Evolutionary conservation across 2,113 vertebrate species (phyloP), one percentile per base, ranked within the genome.

Genomic region (Oophaga pumilio): DNA sequence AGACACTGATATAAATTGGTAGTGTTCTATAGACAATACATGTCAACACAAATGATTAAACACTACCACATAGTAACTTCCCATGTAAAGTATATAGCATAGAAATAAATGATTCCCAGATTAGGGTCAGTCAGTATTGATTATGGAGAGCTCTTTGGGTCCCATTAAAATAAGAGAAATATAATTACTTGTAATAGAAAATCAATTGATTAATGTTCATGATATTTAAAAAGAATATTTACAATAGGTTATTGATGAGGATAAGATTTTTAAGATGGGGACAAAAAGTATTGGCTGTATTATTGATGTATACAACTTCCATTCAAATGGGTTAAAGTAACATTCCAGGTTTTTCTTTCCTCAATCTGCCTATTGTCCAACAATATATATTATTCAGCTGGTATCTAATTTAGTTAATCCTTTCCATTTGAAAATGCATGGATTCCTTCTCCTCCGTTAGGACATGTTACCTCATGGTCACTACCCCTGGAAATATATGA

Each of bases 151-250:
- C 49, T 57, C 13, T 68, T 90, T 69, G 89, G 76, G 89, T 80
- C 59, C 73, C 76, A 89, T 68, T 86, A 90, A 89, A 86, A 88
- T 49, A 90, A 24, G 89, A 89, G 64, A 24, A 85, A 74, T 64
- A 85, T 22, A 89, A 89, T 78, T 6, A 53, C 88, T 88, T 81
- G 14, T 85, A 91, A 85, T 20, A 59, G 28, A 90, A 90, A 91
- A 84, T 69, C 1, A 88, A 88, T 90, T 90, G 0, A 77, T 87
- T 92, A 90, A 90, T 68, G 89, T 52, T 57, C 13, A 74, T 8
- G 11, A 57, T 87, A 91, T 90, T 90, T 90, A 89, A 91, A 62
- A 87, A 86, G 77, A 90, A 88, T 28, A 28, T 87, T 79, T 87
- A 90, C 84, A 0, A 57, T 10, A 15, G 78, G 76, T 49, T 88